phyloP scores from a whole-genome alignment of 2,888 invertebrate species.

The Eledona agricola region DNA sequence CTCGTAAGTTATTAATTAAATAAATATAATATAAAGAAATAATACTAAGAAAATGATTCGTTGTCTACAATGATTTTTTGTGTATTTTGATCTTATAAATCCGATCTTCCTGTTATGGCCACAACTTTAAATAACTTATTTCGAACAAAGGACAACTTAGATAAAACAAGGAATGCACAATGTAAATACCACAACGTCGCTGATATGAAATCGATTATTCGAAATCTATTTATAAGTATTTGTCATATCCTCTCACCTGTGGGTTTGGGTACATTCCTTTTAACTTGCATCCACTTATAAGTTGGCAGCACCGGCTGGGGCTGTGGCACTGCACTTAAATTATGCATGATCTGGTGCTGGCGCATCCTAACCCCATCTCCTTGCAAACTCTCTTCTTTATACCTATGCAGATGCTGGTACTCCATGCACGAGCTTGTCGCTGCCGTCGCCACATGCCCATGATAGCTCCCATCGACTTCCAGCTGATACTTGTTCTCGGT shows the following conservation, averaged over 20 bases:
- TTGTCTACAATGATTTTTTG: too few species aligned
- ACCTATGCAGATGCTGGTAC: conserved; percentile 68
- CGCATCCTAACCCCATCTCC: conserved; percentile 55
- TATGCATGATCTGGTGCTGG: conserved; percentile 57
- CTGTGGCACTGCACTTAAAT: conserved; percentile 56
- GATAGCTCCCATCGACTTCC: conserved; percentile 55
- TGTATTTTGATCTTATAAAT: too few species aligned
- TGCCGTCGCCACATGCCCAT: conserved; percentile 55
- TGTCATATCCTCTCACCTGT: conserved; percentile 77
- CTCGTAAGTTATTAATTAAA: too few species aligned
- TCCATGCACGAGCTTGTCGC: conserved; percentile 67
- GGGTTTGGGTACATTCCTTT: conserved; percentile 94
- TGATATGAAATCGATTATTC: too few species aligned
- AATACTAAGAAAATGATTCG: too few species aligned
- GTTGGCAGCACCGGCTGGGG: conserved; percentile 80
- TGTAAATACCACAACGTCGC: too few species aligned
- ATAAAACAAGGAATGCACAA: too few species aligned
- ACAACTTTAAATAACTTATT: too few species aligned
- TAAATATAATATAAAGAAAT: too few species aligned
- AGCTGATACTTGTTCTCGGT: conserved; percentile 67
- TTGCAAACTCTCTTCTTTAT: conserved; percentile 68
- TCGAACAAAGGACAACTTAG: too few species aligned
- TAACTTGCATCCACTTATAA: conserved; percentile 99
- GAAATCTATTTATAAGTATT: background rate
- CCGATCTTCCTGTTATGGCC: too few species aligned